Conservation (phyloP, 2,113 vertebrate genomes). For the Neolamprologus devosi region DNA sequence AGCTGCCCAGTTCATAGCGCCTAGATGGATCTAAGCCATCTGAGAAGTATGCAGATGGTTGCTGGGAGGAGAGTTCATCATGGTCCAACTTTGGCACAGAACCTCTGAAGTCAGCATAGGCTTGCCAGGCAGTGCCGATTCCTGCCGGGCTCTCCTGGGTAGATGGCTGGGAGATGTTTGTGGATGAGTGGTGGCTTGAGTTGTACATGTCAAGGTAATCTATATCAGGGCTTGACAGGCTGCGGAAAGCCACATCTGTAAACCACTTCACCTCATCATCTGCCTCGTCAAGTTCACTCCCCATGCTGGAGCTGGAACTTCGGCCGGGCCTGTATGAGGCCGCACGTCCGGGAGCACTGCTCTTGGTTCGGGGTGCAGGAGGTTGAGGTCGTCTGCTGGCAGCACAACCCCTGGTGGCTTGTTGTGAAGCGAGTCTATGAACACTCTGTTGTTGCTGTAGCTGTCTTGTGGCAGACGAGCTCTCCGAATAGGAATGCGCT, state of each 20-base stretch:
- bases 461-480: conserved; percentile 57
- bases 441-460: conserved; percentile 69
- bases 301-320: conserved; percentile 73
- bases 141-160: conserved; percentile 76
- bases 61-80: conserved; percentile 52
- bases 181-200: conserved; percentile 74
- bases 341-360: conserved; percentile 12
- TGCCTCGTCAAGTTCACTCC: conserved; percentile 78
- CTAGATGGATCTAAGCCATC: conserved; percentile 63
- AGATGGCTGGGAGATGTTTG: conserved; percentile 75
- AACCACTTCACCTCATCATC: conserved; percentile 82
- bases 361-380: conserved; percentile 38
- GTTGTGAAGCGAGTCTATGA: conserved; percentile 50
- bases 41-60: conserved; percentile 20
- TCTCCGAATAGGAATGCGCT: conserved; percentile 68
- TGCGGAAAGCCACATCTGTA: conserved; percentile 72
- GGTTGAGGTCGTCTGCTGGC: conserved; percentile 44
- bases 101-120: conserved; percentile 69
- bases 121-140: conserved; percentile 66
- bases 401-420: conserved; percentile 49
- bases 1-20: conserved; percentile 72
- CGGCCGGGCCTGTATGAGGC: conserved; percentile 48
- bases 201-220: conserved; percentile 80
- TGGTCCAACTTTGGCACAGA: conserved; percentile 57
- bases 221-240: conserved; percentile 70